Percentiles rank a stretch among this genome's conserved stretches.
phyloP scores from a whole-genome alignment of 2,113 vertebrate species.

The Syngnathus typhle region DNA sequence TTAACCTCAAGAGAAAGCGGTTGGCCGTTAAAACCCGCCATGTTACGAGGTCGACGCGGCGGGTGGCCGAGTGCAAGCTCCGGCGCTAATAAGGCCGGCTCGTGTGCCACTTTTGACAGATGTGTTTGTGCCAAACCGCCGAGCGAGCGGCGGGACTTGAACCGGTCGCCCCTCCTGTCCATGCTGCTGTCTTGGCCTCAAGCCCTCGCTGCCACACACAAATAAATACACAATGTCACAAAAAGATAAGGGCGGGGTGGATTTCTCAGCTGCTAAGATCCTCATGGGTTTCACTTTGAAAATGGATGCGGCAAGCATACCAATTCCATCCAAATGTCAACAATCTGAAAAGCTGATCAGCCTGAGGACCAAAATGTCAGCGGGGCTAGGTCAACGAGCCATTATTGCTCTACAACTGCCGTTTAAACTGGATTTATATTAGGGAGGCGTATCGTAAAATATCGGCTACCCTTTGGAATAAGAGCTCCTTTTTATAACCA shows the following conservation, averaged over 20 bases:
- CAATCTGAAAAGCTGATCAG: neutral
- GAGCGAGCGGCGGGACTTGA: slow-evolving; percentile 22
- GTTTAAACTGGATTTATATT: neutral
- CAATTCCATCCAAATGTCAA: slow-evolving; percentile 7
- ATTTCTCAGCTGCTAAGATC: neutral
- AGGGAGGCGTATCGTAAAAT: neutral
- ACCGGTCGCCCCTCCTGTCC: slow-evolving; percentile 29
- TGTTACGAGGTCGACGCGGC: slow-evolving; percentile 9
- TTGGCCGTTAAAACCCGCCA: slow-evolving; percentile 30
- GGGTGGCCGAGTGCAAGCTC: slow-evolving; percentile 17
- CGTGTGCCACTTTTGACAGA: slow-evolving; percentile 50
- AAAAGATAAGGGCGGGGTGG: neutral
- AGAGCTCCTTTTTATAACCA: neutral
- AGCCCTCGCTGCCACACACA: slow-evolving; percentile 12
- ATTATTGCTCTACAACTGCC: slow-evolving; percentile 5
- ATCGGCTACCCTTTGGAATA: neutral
- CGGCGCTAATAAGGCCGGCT: slow-evolving; percentile 34
- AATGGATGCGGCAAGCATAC: slow-evolving; percentile 3
- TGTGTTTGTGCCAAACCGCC: slow-evolving; percentile 50
- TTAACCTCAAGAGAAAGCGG: slow-evolving; percentile 18
- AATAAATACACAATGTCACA: slow-evolving; percentile 10
- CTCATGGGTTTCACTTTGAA: slow-evolving; percentile 11
- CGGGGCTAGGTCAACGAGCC: neutral
- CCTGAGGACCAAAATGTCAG: neutral
- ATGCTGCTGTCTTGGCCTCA: slow-evolving; percentile 32